Base-by-base conservation (phyloP, 2,797 vertebrate genomes). In the Pangasius macronema region DNA sequence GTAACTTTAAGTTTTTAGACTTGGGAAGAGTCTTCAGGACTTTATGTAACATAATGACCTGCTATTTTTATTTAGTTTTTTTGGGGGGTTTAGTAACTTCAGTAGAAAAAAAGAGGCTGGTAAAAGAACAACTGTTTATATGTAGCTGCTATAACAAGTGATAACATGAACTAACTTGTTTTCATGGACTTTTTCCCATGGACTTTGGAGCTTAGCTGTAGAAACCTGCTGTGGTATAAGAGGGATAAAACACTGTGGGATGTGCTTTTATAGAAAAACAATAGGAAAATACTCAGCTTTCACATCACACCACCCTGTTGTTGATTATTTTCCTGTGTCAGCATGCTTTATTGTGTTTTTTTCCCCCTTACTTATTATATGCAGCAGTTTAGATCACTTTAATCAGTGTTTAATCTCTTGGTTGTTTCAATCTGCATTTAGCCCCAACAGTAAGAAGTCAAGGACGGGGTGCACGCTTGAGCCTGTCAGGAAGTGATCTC, bases 401-500 rank as follows among this genome's bases (percentile, higher is more conserved):
- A n/a, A 83, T 65, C 55, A 36, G 5, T 36, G 14, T n/a, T 70
- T 82, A 42, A 55, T 51, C 14, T 10, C 2, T 30, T 55, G 6
- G 22, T 83, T 72, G 3, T 59, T 59, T 57, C 10, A 63, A 24
- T 76, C 65, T 81, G 20, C 6, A 18, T 87, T 86, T 65, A 91
- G 91, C 72, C 4, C 39, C 5, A 14, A 30, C 85, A 65, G 67
- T 30, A 36, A 90, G 42, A 30, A 76, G 68, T 27, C 87, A 63
- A 33, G 72, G n/a, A 30, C 73, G 20, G 18, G 36, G 18, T 24
- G 51, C 57, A 36, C 73, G 2, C 72, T 84, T 55, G 18, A 88
- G 72, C 7, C 77, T 85, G 39, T 77, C 89, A 83, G 88, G 91
- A 85, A 91, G 92, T 55, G 90, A 95, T 85, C 89, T 93, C 85